Conservation (phyloP, 2,888 invertebrate species). For the Osedax fenrisi region DNA sequence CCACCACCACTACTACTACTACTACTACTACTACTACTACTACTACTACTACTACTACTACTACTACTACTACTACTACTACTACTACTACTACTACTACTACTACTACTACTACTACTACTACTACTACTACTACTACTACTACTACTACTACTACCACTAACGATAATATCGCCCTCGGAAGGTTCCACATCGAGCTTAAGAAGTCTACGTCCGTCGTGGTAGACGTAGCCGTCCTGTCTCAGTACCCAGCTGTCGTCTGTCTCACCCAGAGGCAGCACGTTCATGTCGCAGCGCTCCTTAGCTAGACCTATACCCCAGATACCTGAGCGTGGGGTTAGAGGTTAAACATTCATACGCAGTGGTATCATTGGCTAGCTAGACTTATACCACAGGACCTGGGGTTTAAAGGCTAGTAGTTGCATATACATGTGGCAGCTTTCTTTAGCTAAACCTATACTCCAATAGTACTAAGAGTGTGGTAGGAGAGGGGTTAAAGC, state of each 20-base stretch:
- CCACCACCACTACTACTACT: too few species aligned
- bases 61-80: too few species aligned
- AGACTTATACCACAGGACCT: background rate
- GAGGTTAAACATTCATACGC: too few species aligned
- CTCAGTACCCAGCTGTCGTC: conserved; percentile 80
- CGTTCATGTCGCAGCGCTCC: conserved; percentile 70
- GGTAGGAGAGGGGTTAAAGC: too few species aligned
- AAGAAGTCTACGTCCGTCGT: conserved; percentile 68
- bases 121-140: too few species aligned
- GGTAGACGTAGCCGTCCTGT: conserved; percentile 73
- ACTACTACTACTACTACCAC: too few species aligned
- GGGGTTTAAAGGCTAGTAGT: background rate
- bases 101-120: too few species aligned
- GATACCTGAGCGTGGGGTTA: conserved; percentile 40
- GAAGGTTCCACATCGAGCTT: conserved; percentile 61
- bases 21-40: too few species aligned
- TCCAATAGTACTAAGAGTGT: too few species aligned
- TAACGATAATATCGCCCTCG: conserved; percentile 79
- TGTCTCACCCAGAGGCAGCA: conserved; percentile 74
- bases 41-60: too few species aligned
- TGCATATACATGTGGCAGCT: conserved; percentile 73
- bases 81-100: too few species aligned
- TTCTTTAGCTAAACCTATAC: conserved; percentile 78
- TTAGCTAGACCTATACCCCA: conserved; percentile 93
- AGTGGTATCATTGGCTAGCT: background rate